Conservation (phyloP, 2,797 vertebrate genomes). For the Pempheris klunzingeri region DNA sequence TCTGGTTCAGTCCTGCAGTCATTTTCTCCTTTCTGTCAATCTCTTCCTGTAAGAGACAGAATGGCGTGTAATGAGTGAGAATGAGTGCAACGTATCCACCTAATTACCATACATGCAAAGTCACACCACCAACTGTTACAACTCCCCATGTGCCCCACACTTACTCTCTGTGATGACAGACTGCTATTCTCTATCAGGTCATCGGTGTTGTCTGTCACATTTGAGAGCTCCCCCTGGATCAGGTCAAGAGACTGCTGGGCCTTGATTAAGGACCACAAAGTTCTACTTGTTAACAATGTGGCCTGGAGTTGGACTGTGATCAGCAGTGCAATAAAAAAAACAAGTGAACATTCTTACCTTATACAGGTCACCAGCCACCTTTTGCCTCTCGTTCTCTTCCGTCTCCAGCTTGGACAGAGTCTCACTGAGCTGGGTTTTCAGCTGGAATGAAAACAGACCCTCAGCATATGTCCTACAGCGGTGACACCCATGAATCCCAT, state of each 20-base stretch:
- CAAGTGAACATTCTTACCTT: slow-evolving; percentile 58
- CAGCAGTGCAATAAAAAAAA: not conserved
- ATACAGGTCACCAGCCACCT: slow-evolving; percentile 91
- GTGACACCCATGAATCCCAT: not conserved
- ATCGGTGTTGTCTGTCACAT: slow-evolving; percentile 87
- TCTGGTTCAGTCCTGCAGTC: slow-evolving; percentile 91
- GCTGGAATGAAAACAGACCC: slow-evolving; percentile 83
- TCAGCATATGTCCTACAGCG: slow-evolving; percentile 23
- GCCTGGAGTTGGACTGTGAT: not conserved
- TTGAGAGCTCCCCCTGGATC: slow-evolving; percentile 94
- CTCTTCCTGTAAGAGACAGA: slow-evolving; percentile 85
- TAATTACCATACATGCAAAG: not conserved
- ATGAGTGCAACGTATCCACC: not conserved
- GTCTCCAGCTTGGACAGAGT: slow-evolving; percentile 91
- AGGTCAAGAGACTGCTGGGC: slow-evolving; percentile 95
- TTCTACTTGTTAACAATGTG: slow-evolving; percentile 10
- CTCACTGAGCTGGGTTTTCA: slow-evolving; percentile 93
- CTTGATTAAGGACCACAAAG: slow-evolving; percentile 72
- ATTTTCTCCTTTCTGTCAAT: slow-evolving; percentile 91
- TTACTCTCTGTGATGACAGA: slow-evolving; percentile 89
- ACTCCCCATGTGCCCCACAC: slow-evolving; percentile 39
- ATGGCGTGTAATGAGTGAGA: no score
- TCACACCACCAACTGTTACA: not conserved
- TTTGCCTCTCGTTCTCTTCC: slow-evolving; percentile 92
- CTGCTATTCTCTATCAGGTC: slow-evolving; percentile 93